A percentile compares a stretch with the other conserved stretches of the same genome.
Evolutionary conservation across 2,113 vertebrate species (phyloP).

Genomic region (Alethe castanea): DNA sequence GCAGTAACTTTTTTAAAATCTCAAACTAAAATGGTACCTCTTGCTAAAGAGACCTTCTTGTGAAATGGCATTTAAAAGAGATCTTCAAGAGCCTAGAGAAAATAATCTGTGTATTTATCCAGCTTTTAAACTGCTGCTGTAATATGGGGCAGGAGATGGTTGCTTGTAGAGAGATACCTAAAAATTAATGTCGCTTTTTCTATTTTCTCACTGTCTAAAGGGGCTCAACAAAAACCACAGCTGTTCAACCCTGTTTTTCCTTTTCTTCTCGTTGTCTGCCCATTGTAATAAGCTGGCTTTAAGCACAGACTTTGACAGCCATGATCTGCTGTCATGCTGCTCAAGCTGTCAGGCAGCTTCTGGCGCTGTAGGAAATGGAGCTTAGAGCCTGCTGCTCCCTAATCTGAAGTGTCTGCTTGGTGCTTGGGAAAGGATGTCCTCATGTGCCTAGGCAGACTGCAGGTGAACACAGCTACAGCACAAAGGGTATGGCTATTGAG

Average conservation of each 20-base stretch:
- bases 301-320: not conserved
- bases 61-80: not conserved
- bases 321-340: not conserved
- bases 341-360: slow-evolving; percentile 20
- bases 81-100: not conserved
- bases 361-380: not conserved
- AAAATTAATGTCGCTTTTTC: not conserved
- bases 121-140: not conserved
- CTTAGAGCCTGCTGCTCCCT: not conserved
- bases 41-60: not conserved
- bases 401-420: not conserved
- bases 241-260: not conserved
- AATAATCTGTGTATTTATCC: not conserved
- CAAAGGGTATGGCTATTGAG: not conserved
- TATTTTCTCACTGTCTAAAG: not conserved
- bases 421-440: not conserved
- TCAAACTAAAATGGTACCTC: not conserved
- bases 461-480: not conserved
- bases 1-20: not conserved
- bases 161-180: not conserved
- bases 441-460: not conserved
- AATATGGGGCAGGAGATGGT: not conserved
- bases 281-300: not conserved
- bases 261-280: not conserved
- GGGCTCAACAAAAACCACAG: not conserved